Conservation (phyloP, 2,797 vertebrate genomes). For the Notoglanidium macrostoma region DNA sequence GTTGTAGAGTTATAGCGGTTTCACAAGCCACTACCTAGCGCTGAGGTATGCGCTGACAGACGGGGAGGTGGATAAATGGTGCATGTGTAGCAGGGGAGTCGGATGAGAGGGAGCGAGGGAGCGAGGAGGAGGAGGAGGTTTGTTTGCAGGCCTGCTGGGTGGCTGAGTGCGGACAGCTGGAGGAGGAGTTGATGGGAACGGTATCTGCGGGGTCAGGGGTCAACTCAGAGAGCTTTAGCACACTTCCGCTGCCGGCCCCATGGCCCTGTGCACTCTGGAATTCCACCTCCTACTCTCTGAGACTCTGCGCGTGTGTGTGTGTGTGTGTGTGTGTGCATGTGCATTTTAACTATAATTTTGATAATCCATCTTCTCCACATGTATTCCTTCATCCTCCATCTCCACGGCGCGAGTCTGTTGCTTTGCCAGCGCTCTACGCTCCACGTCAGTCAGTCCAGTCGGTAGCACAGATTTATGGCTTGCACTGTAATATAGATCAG, state of each 20-base stretch:
- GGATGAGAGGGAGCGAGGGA: slow-evolving; percentile 39
- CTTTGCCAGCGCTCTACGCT: slow-evolving; percentile 3
- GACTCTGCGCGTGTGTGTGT: slow-evolving; percentile 20
- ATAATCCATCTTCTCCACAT: not conserved
- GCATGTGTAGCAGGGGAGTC: slow-evolving; percentile 21
- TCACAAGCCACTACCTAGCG: not conserved
- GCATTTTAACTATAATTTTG: not conserved
- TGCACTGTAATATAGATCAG: slow-evolving; percentile 55
- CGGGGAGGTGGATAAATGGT: slow-evolving; percentile 37
- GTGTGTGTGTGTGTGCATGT: slow-evolving; percentile 35
- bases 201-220: slow-evolving; percentile 66
- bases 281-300: slow-evolving; percentile 52
- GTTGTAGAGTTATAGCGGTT: not conserved
- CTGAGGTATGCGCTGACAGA: slow-evolving; percentile 31
- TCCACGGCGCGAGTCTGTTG: not conserved
- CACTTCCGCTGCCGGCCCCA: slow-evolving; percentile 68
- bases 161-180: slow-evolving; percentile 69
- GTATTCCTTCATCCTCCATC: not conserved
- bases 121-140: slow-evolving; percentile 45
- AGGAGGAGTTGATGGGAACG: slow-evolving; percentile 75
- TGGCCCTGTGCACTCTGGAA: slow-evolving; percentile 53
- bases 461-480: slow-evolving; percentile 43
- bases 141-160: slow-evolving; percentile 52
- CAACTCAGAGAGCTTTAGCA: slow-evolving; percentile 71
- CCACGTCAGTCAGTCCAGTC: slow-evolving; percentile 45